phyloP scores from a whole-genome alignment of 2,888 invertebrate genomes.

The Drosophila incognita region DNA sequence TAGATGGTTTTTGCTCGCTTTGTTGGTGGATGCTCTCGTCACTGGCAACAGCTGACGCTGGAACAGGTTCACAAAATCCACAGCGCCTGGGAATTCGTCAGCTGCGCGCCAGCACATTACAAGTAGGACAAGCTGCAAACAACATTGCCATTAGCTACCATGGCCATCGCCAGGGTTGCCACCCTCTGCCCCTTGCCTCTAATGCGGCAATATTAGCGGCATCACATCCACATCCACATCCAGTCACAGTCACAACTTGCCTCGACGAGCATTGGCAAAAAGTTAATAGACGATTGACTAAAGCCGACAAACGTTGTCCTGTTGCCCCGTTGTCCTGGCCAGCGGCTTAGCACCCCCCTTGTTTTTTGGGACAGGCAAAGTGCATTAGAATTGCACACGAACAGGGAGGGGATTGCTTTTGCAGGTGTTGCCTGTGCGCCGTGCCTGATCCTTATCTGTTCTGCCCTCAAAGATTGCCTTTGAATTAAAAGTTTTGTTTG shows the following conservation, averaged over 20 bases:
- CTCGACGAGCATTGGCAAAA: slow-evolving; percentile 67
- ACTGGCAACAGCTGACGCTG: slow-evolving; percentile 67
- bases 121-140: slow-evolving; percentile 79
- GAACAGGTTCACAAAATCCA: slow-evolving; percentile 76
- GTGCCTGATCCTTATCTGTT: slow-evolving; percentile 44
- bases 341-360: slow-evolving; percentile 73
- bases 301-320: slow-evolving; percentile 65
- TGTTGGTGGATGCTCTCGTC: slow-evolving; percentile 60
- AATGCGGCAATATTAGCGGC: slow-evolving; percentile 68
- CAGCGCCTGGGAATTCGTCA: slow-evolving; percentile 71
- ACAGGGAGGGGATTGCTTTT: slow-evolving; percentile 51
- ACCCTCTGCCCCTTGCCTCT: slow-evolving; percentile 1
- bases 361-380: slow-evolving; percentile 66
- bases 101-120: slow-evolving; percentile 79
- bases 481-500: slow-evolving; percentile 68
- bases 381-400: slow-evolving; percentile 61
- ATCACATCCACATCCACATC: slow-evolving; percentile 52
- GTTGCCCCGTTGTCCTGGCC: slow-evolving; percentile 40
- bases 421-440: slow-evolving; percentile 72
- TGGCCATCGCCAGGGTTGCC: slow-evolving; percentile 19
- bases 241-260: slow-evolving; percentile 22
- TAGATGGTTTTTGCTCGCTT: slow-evolving; percentile 42
- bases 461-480: slow-evolving; percentile 41
- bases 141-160: slow-evolving; percentile 74
- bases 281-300: slow-evolving; percentile 83